Evolutionary conservation across 2,113 vertebrate genomes (phyloP), one percentile per base, ranked within the genome.

Genomic region (Ailurus styani): DNA sequence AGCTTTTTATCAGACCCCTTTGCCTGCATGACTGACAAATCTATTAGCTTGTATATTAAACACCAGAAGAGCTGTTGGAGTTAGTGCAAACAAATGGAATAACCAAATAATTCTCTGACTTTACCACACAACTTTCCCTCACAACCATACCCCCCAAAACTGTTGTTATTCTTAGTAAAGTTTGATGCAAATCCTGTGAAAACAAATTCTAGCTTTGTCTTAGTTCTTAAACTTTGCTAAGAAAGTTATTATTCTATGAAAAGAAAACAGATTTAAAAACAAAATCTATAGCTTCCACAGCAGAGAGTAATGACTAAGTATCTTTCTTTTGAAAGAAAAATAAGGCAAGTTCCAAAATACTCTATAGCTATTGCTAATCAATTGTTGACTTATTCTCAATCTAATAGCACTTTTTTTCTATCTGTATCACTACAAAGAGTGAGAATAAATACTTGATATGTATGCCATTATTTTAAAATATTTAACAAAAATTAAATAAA

Each of bases 161-260:
- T 60, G 27, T 83, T 90, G n/a, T 77, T 95, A 15, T 75, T 93
- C 86, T 79, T 78, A 82, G 21, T 72, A 83, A 57, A 14, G 17
- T 93, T 77, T 78, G 75, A 91, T 75, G n/a, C 7, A 87, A 90
- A 94, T 70, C 1, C 15, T 73, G 2, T 70, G 37, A 84, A 91
- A 64, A 82, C 18, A 73, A 85, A 84, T 79, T 66, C 29, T 62
- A 66, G 10, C 54, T 84, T 87, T 96, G 78, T 92, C 50, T 97
- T 95, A 17, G 8, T 86, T 94, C 90, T 96, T 84, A 81, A 86
- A 37, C 2, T 42, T 77, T 92, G 50, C 25, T n/a, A 68, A 92
- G 40, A n/a, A 91, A 93, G 13, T 82, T 68, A 45, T 45, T 93
- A 93, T 75, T 85, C 20, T 55, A 93, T 50, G 37, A 54, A 60